These are phyloP conservation scores for Solen grandis DNA, from an alignment of 1,140 invertebrate species.

Conservation along the genomic window DNA sequence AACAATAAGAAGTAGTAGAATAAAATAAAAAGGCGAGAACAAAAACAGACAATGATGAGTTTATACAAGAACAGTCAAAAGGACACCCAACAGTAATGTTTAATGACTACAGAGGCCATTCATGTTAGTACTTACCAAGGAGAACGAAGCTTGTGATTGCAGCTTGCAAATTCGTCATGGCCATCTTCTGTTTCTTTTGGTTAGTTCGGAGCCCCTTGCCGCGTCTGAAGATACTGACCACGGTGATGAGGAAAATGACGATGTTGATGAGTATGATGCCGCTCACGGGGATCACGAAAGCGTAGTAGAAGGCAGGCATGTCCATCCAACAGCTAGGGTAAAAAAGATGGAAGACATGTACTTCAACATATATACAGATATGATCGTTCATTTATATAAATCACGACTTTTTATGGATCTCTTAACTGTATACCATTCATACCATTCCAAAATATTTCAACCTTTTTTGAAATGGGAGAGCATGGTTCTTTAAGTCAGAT, in stretches of 20 bases:
- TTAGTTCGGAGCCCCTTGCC: conserved; percentile 76
- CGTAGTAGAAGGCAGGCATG: conserved; percentile 79
- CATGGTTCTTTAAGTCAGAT: too few relatives aligned
- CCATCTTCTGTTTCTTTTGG: conserved; percentile 75
- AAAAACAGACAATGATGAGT: too few relatives aligned
- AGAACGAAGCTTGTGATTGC: conserved; percentile 81
- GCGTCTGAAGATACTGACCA: conserved; percentile 76
- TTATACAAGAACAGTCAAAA: too few relatives aligned
- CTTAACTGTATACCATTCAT: too few relatives aligned
- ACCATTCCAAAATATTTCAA: too few relatives aligned
- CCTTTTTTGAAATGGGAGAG: too few relatives aligned
- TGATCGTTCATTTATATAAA: background rate
- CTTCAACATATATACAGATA: background rate
- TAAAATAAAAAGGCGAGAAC: too few relatives aligned
- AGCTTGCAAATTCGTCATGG: conserved; percentile 80
- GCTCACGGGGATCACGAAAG: conserved; percentile 79
- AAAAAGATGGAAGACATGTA: background rate
- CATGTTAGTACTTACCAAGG: conserved; percentile 75
- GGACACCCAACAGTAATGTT: too few relatives aligned
- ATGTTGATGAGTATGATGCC: conserved; percentile 80
- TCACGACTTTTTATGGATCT: too few relatives aligned
- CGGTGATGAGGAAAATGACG: conserved; percentile 79
- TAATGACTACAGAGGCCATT: too few relatives aligned
- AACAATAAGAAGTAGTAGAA: too few relatives aligned
- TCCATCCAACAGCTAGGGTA: conserved; percentile 81